Conservation (phyloP, 2,113 vertebrate species). For the Potamarius usumacintae region DNA sequence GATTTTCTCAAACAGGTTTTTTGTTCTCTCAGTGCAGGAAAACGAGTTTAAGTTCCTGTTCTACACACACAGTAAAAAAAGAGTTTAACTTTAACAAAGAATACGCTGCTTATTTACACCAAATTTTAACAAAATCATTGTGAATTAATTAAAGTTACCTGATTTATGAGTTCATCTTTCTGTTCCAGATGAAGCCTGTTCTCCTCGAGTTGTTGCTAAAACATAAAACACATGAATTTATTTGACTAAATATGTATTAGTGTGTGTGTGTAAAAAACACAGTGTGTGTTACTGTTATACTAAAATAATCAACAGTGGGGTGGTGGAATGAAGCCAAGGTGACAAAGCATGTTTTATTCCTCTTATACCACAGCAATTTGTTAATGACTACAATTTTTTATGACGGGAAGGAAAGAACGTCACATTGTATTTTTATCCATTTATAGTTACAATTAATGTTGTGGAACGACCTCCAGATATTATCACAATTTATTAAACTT, state of each 20-base stretch:
- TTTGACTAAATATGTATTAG: neutral
- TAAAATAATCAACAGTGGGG: neutral
- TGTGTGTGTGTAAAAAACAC: neutral
- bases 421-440: neutral
- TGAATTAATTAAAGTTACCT: slow-evolving; percentile 10
- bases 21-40: neutral
- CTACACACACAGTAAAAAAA: neutral
- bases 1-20: neutral
- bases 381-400: neutral
- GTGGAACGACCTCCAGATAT: neutral
- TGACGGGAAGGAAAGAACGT: neutral
- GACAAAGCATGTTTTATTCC: neutral
- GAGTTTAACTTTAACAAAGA: neutral
- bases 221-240: neutral
- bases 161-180: slow-evolving; percentile 26
- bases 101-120: neutral
- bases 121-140: neutral
- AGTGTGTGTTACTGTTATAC: neutral
- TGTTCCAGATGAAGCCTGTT: slow-evolving; percentile 19
- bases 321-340: neutral
- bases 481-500: neutral
- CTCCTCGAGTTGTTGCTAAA: slow-evolving; percentile 44
- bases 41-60: neutral
- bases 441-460: neutral
- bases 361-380: neutral